Conservation (phyloP, 2,797 vertebrate genomes). For the Simalia tracyae region DNA sequence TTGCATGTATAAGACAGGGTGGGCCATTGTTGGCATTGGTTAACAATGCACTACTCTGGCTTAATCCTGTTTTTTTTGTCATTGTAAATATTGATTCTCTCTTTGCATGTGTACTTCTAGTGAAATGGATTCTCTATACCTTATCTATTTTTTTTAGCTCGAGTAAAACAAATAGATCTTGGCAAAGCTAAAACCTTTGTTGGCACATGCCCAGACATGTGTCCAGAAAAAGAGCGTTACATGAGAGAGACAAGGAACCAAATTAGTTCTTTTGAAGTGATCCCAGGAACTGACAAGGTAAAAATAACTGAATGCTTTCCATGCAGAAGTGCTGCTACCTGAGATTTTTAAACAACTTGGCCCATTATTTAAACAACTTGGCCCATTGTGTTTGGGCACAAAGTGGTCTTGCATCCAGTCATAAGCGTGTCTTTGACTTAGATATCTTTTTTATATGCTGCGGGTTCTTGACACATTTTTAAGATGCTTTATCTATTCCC, state of each 20-base stretch:
- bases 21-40: not conserved
- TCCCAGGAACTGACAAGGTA: conserved; percentile 91
- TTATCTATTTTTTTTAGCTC: conserved; percentile 71
- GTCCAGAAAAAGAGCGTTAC: conserved; percentile 96
- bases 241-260: conserved; percentile 97
- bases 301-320: not conserved
- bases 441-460: not conserved
- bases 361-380: not conserved
- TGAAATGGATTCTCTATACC: rapidly evolving
- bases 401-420: not conserved
- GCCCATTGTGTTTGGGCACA: not conserved
- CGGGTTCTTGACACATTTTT: not conserved
- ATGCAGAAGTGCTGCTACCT: not conserved
- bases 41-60: not conserved
- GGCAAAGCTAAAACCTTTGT: conserved; percentile 90
- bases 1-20: too few relatives aligned
- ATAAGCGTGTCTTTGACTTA: not conserved
- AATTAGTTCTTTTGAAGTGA: conserved; percentile 87
- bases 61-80: not conserved
- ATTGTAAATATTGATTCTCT: not conserved
- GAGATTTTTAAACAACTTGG: not conserved
- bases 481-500: not conserved
- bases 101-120: not conserved
- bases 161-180: conserved; percentile 88
- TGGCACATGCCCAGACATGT: conserved; percentile 97